These are phyloP conservation scores for Caenorhabditis sp. DNA, from an alignment of 2,888 invertebrate genomes.

Conservation along the genomic window DNA sequence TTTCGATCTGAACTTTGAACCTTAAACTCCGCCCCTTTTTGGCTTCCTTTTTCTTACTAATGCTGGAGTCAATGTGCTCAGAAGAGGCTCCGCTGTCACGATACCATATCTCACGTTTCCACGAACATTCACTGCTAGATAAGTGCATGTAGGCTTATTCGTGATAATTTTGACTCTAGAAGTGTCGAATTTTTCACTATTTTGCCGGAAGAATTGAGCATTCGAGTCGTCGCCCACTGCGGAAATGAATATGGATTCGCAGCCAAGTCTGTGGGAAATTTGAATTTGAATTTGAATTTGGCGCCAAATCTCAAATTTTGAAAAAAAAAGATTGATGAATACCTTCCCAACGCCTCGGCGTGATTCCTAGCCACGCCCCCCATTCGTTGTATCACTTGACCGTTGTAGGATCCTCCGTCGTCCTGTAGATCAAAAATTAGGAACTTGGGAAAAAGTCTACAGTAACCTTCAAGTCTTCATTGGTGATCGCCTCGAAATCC, in stretches of 20 bases:
- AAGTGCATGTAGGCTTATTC: slow-evolving; percentile 73
- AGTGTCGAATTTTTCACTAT: slow-evolving; percentile 65
- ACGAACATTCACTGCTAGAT: slow-evolving; percentile 72
- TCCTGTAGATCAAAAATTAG: slow-evolving; percentile 85
- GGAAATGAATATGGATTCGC: slow-evolving; percentile 87
- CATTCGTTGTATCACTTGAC: slow-evolving; percentile 87
- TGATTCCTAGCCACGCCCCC: slow-evolving; percentile 96
- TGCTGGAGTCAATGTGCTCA: slow-evolving; percentile 70
- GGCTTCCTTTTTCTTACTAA: too few relatives aligned
- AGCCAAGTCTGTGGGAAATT: slow-evolving; percentile 72
- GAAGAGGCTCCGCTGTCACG: slow-evolving; percentile 69
- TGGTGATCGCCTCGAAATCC: slow-evolving; percentile 81
- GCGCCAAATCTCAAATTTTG: background rate
- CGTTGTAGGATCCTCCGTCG: slow-evolving; percentile 90
- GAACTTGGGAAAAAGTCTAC: background rate
- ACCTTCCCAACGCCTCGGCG: slow-evolving; percentile 89
- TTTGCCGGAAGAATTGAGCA: slow-evolving; percentile 70
- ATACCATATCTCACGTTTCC: slow-evolving; percentile 77
- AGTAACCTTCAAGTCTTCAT: slow-evolving; percentile 85
- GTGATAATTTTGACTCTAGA: slow-evolving; percentile 42
- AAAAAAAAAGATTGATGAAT: slow-evolving; percentile 84
- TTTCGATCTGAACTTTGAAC: slow-evolving; percentile 85
- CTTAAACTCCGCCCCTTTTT: background rate
- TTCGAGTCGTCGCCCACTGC: slow-evolving; percentile 89
- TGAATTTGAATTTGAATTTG: background rate